A percentile compares a stretch with the other conserved stretches of the same genome.
phyloP scores from a whole-genome alignment of 2,113 vertebrate genomes.

The Dissostichus mawsoni region DNA sequence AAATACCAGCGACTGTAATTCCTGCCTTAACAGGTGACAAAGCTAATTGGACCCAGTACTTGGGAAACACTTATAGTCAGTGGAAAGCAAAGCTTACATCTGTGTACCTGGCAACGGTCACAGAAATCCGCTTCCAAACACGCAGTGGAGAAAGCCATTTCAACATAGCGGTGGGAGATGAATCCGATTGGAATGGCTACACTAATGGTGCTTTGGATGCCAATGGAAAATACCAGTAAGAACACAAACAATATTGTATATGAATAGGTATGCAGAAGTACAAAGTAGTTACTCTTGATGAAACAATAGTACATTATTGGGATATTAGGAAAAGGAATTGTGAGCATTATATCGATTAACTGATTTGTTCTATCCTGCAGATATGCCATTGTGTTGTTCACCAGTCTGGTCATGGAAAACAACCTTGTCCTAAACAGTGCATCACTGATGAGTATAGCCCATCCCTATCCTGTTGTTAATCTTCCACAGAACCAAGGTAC shows the following conservation, averaged over 20 bases:
- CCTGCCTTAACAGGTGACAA: constrained; percentile 9
- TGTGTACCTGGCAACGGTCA: constrained; percentile 73
- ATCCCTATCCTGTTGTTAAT: fast-evolving
- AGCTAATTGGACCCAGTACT: background rate
- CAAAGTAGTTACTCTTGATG: background rate
- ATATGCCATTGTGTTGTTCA: constrained; percentile 69
- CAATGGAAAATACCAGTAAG: constrained; percentile 74
- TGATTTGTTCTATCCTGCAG: constrained; percentile 47
- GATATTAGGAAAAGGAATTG: background rate
- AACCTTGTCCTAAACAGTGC: fast-evolving
- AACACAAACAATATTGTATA: background rate
- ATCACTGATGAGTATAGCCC: constrained; percentile 30
- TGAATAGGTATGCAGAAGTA: background rate
- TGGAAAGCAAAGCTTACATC: background rate
- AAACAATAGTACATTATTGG: background rate
- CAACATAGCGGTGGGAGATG: constrained; percentile 41
- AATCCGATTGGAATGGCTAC: constrained; percentile 3
- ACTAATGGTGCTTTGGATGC: constrained; percentile 60
- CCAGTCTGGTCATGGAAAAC: background rate
- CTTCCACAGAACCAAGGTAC: constrained; percentile 65
- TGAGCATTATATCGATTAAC: background rate
- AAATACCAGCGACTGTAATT: background rate
- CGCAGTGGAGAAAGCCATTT: background rate
- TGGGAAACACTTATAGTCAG: constrained; percentile 50
- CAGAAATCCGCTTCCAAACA: fast-evolving